phyloP scores from a whole-genome alignment of 2,888 invertebrate genomes.

The Hydraecia micacea region DNA sequence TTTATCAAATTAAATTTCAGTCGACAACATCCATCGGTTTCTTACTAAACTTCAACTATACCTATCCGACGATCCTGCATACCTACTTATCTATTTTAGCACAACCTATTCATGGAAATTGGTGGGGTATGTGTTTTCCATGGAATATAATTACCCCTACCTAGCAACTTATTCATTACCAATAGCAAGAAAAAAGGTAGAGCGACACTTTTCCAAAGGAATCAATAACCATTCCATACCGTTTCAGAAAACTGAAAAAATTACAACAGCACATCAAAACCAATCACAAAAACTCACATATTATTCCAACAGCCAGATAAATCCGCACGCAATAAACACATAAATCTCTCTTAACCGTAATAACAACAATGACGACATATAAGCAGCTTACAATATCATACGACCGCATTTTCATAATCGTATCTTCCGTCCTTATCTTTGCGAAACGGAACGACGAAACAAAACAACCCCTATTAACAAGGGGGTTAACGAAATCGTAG shows the following conservation, averaged over 20 bases:
- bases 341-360: conserved; percentile 63
- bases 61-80: too few relatives aligned
- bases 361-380: conserved; percentile 73
- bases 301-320: conserved; percentile 31
- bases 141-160: not conserved
- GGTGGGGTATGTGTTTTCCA: too few relatives aligned
- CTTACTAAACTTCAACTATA: too few relatives aligned
- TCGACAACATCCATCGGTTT: too few relatives aligned
- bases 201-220: not conserved
- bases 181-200: not conserved
- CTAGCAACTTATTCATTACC: not conserved
- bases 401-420: conserved; percentile 78
- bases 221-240: not conserved
- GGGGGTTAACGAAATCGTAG: conserved; percentile 84
- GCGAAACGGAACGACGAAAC: conserved; percentile 67
- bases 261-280: not conserved
- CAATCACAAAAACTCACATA: conserved; percentile 24
- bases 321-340: conserved; percentile 56
- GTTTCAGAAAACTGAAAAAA: not conserved
- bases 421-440: conserved; percentile 65
- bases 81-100: too few relatives aligned
- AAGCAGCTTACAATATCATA: conserved; percentile 80
- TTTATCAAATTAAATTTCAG: too few relatives aligned
- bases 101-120: not conserved
- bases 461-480: conserved; percentile 82